phyloP scores from a whole-genome alignment of 2,797 vertebrate species.

The Dromococcyx pavoninus region DNA sequence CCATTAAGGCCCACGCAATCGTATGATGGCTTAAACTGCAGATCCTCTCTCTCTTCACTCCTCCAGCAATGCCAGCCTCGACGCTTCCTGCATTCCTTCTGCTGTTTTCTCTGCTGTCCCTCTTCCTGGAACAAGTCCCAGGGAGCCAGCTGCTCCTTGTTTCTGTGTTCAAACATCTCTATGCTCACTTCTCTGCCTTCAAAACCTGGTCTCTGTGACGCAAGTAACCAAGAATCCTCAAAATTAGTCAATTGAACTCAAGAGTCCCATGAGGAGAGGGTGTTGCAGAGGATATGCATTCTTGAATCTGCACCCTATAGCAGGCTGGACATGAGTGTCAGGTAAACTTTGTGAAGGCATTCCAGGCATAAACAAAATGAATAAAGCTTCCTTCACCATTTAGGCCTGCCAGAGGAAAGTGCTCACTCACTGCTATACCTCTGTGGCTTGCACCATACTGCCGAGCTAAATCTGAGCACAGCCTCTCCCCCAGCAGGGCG shows the following conservation, averaged over 20 bases:
- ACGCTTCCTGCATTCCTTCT: conserved; percentile 48
- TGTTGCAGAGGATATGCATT: background rate
- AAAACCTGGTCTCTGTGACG: background rate
- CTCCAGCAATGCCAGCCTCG: conserved; percentile 29
- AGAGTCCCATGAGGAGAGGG: background rate
- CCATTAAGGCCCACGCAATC: background rate
- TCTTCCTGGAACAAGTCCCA: conserved; percentile 44
- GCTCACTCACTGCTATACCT: too few species aligned
- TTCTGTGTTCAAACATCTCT: conserved; percentile 49
- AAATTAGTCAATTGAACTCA: background rate
- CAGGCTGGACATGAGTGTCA: background rate
- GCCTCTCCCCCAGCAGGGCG: too few species aligned
- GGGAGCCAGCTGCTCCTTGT: conserved; percentile 10
- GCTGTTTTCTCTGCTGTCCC: conserved; percentile 43
- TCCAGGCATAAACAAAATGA: background rate
- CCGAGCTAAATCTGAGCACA: too few species aligned
- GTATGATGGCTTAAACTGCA: background rate
- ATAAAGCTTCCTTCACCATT: background rate
- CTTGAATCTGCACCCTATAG: background rate
- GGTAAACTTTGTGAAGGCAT: background rate
- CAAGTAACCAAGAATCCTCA: background rate
- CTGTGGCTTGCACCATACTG: too few species aligned
- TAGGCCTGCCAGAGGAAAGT: background rate
- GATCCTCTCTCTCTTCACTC: conserved; percentile 4
- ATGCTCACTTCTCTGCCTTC: conserved; percentile 22